Percentiles rank a stretch among this genome's conserved stretches.
Conservation (phyloP, 30 jellyfish, hydroid and myxozoan genomes). For the Cassiopea andromeda region DNA sequence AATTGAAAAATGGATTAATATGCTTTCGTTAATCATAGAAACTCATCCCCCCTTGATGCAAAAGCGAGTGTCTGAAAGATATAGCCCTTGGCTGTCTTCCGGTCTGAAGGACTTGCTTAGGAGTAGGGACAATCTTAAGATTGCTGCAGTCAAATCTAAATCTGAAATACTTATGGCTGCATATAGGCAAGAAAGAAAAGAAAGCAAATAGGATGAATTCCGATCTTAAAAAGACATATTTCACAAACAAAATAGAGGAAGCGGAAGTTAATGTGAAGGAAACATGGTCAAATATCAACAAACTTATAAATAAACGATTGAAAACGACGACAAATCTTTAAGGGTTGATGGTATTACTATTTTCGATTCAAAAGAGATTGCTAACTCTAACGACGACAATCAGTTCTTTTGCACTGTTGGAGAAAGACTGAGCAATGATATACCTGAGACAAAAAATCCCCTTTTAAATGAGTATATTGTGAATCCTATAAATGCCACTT, state of each 20-base stretch:
- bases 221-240: slow-evolving; percentile 1
- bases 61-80: too few relatives aligned
- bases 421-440: not conserved
- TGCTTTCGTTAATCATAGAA: too few relatives aligned
- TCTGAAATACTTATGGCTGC: not conserved
- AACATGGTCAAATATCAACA: not conserved
- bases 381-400: not conserved
- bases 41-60: too few relatives aligned
- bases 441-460: not conserved
- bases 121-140: slow-evolving; percentile 1
- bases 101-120: not conserved
- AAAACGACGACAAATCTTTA: slow-evolving; percentile 6
- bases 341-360: not conserved
- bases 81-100: not conserved
- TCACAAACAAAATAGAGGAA: slow-evolving; percentile 4
- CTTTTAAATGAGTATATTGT: slow-evolving; percentile 1
- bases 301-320: slow-evolving; percentile 9
- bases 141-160: slow-evolving; percentile 13
- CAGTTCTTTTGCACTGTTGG: slow-evolving; percentile 19
- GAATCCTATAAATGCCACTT: not conserved
- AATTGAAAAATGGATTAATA: not conserved
- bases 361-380: not conserved
- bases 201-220: not conserved
- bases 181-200: slow-evolving; percentile 1
- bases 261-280: slow-evolving; percentile 13